phyloP scores from a whole-genome alignment of 2,797 vertebrate genomes.

The Gymnoscopelus braueri region DNA sequence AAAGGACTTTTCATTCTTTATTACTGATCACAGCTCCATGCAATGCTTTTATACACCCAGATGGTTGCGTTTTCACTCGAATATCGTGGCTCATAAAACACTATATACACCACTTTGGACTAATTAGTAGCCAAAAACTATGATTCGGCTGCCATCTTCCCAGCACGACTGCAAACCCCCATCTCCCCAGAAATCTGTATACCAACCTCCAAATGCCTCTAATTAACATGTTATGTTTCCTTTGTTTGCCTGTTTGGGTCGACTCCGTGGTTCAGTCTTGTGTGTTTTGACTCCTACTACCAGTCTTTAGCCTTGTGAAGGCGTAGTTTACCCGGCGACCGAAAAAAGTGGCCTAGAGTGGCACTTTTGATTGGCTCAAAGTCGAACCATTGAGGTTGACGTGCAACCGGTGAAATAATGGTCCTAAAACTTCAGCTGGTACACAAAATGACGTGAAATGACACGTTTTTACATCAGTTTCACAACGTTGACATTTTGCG shows the following conservation, averaged over 20 bases:
- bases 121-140: slow-evolving; percentile 48
- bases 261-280: slow-evolving; percentile 2
- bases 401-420: background rate
- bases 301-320: background rate
- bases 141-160: slow-evolving; percentile 30
- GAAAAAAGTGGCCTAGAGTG: background rate
- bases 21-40: slow-evolving; percentile 25
- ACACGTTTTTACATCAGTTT: too few relatives aligned
- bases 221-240: slow-evolving; percentile 28
- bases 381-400: background rate
- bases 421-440: too few relatives aligned
- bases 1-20: slow-evolving; percentile 30
- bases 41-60: slow-evolving; percentile 40
- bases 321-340: slow-evolving; percentile 8
- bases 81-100: slow-evolving; percentile 52
- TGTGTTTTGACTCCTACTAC: background rate
- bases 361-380: background rate
- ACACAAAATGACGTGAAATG: too few relatives aligned
- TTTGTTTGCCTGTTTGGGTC: slow-evolving; percentile 22
- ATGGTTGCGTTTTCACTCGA: slow-evolving; percentile 42
- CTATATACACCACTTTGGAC: slow-evolving; percentile 30
- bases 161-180: slow-evolving; percentile 18
- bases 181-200: slow-evolving; percentile 5
- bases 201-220: slow-evolving; percentile 10
- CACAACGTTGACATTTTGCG: too few relatives aligned